Evolutionary conservation across 2,888 invertebrate species (phyloP), one percentile per base, ranked within the genome.

Genomic region (Hyles lineata): DNA sequence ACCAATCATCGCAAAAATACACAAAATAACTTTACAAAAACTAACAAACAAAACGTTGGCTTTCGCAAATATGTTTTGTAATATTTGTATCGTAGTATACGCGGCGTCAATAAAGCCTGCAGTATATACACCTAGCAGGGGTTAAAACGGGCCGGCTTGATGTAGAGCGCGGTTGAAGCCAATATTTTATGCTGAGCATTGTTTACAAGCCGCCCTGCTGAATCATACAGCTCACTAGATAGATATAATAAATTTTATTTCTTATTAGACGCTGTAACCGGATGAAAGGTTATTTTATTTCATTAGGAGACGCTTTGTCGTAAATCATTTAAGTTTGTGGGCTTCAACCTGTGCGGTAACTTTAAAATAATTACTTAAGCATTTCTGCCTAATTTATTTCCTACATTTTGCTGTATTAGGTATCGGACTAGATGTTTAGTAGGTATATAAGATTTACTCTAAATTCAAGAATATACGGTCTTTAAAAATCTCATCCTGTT

Each of bases 111-210:
- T 72, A 58, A 43, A 67, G 72, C 63, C 62, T 67, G 63, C 58
- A 17, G 29, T 60, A 70, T 50, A 50, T 75, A 73, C 83, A 84
- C 79, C 77, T 80, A 78, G 78, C 77, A 77, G 79, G 80, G 83
- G 84, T 85, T 85, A 82, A 83, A 82, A 82, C 83, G 79, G 81
- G 80, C 80, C 76, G 74, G 78, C 75, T 80, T 80, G 84, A 89
- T 84, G 82, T 88, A 89, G 81, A 78, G 80, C 77, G 76, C 80
- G 82, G 83, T 84, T 86, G 87, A 87, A 84, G 85, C 79, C 83
- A 80, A 83, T 90, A 89, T 87, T 85, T 89, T 88, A 89, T 86
- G 85, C 82, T 83, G 60, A 83, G 85, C 83, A 88, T 89, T 89
- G 89, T 89, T 86, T 86, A 86, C 84, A 84, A 77, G 84, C 84